Percentiles rank a stretch among this genome's conserved stretches.
phyloP scores from a whole-genome alignment of 1,140 invertebrate species.

The Polyergus mexicanus region DNA sequence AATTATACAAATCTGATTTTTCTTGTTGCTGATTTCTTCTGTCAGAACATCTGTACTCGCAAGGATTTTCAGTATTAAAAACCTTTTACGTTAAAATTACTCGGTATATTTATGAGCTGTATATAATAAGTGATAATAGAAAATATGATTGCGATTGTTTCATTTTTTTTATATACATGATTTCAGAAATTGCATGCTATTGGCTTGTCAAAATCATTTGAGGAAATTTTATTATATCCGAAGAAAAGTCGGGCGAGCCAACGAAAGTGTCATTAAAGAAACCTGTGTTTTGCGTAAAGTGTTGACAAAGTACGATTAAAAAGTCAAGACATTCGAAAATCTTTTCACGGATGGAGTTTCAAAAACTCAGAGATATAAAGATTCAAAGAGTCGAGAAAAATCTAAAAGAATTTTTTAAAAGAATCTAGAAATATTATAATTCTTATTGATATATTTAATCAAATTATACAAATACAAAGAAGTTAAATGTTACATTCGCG shows the following conservation, averaged over 20 bases:
- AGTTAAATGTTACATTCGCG: not conserved
- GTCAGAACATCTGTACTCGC: no score
- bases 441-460: no score
- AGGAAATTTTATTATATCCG: not conserved
- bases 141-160: not conserved
- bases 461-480: not conserved
- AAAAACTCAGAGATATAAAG: not conserved
- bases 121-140: not conserved
- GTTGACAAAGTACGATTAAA: not conserved
- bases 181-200: not conserved
- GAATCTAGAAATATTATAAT: not conserved
- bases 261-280: not conserved
- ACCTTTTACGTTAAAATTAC: no score
- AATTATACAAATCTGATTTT: not conserved
- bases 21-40: not conserved
- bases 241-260: not conserved
- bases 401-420: not conserved
- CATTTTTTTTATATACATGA: no score
- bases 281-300: not conserved
- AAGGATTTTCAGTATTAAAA: no score
- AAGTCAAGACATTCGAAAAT: not conserved
- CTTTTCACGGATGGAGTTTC: not conserved
- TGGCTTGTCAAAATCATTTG: not conserved
- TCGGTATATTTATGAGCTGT: not conserved
- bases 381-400: not conserved